Evolutionary conservation across 2,888 invertebrate species (phyloP).

Genomic region (Zootermopsis nevadensis): DNA sequence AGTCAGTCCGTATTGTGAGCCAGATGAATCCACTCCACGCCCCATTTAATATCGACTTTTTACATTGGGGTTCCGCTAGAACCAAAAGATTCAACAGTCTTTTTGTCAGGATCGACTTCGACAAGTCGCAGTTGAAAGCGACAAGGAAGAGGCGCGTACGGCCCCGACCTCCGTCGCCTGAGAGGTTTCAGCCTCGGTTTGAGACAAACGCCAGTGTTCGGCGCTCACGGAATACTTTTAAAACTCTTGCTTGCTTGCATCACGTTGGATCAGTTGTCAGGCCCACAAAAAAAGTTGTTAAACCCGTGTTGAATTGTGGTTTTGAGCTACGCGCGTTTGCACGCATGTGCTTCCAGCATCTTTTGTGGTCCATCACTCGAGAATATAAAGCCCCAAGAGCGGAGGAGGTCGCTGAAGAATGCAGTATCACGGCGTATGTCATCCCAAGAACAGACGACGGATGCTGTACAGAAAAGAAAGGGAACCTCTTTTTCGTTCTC

Average conservation of each 20-base stretch:
- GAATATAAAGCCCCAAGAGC: conserved; percentile 24
- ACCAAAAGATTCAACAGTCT: too few species aligned
- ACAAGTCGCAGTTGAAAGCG: too few species aligned
- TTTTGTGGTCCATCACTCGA: conserved; percentile 23
- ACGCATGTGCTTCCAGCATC: conserved; percentile 1
- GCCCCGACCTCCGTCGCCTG: too few species aligned
- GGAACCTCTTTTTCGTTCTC: neutral
- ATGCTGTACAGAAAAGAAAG: conserved; percentile 10
- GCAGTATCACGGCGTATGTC: conserved; percentile 8
- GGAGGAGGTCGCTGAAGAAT: conserved; percentile 7
- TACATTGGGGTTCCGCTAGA: too few species aligned
- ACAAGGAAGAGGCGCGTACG: too few species aligned
- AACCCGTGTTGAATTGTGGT: neutral
- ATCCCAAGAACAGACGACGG: conserved; percentile 20
- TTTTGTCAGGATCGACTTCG: too few species aligned
- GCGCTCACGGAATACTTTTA: neutral
- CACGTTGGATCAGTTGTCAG: neutral
- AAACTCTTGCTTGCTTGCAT: neutral
- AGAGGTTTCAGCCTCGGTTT: too few species aligned
- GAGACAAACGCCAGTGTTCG: neutral
- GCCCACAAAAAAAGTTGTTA: neutral
- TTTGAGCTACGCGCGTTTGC: neutral
- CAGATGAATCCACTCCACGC: too few species aligned
- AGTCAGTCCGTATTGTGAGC: too few species aligned
- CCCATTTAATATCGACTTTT: too few species aligned